phyloP scores from a whole-genome alignment of 2,888 invertebrate species.

The Eupithecia vulgata region DNA sequence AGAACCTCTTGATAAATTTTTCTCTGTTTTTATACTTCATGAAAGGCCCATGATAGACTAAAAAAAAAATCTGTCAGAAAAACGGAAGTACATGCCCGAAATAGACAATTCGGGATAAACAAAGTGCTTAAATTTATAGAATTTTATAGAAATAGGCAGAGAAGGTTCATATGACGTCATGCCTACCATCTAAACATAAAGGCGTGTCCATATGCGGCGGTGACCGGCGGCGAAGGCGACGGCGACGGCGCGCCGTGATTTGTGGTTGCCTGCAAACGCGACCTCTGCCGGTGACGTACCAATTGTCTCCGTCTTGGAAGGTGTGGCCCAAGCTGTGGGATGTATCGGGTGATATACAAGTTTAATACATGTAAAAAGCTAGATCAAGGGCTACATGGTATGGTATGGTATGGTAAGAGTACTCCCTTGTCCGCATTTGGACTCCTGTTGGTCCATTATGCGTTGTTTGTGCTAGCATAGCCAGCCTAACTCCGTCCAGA shows the following conservation, averaged over 20 bases:
- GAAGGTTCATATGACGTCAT: background rate
- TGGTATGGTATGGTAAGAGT: too few species aligned
- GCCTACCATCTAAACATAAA: constrained; percentile 21
- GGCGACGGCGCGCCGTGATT: constrained; percentile 60
- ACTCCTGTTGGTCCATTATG: too few species aligned
- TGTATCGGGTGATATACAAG: constrained; percentile 11
- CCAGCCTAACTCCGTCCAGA: too few species aligned
- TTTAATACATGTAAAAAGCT: background rate
- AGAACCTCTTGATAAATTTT: background rate
- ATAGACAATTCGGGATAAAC: background rate
- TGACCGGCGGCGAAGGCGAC: constrained; percentile 53
- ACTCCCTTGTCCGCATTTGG: too few species aligned
- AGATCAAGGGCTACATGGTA: too few species aligned
- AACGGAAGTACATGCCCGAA: background rate
- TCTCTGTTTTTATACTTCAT: background rate
- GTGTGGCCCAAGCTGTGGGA: constrained; percentile 26
- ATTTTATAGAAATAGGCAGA: background rate
- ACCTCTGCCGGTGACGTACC: constrained; percentile 79
- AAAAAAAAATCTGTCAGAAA: background rate
- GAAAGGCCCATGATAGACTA: background rate
- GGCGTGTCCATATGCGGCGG: constrained; percentile 51
- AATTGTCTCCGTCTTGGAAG: constrained; percentile 76
- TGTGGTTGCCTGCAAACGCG: constrained; percentile 72
- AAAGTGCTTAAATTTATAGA: background rate
- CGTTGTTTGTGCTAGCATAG: too few species aligned